These are phyloP conservation scores for Eurypyga helias DNA, from an alignment of 2,113 vertebrate genomes.

Conservation along the genomic window DNA sequence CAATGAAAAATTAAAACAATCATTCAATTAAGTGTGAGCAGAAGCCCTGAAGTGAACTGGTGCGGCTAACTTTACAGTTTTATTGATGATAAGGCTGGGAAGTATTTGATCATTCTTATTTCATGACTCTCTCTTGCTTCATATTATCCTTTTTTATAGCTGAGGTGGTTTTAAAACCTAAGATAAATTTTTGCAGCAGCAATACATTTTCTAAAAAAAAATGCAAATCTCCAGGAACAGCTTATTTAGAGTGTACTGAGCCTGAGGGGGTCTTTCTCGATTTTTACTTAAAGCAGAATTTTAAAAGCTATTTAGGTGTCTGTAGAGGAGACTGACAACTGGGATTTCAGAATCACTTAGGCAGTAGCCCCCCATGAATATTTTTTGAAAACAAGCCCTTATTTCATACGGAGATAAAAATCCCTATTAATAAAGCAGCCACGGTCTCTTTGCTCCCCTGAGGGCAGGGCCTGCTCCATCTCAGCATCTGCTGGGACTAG, in stretches of 20 bases:
- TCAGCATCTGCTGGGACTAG: not conserved
- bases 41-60: conserved; percentile 54
- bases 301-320: not conserved
- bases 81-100: conserved; percentile 50
- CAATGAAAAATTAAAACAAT: conserved; percentile 71
- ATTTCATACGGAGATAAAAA: not conserved
- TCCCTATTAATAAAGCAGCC: not conserved
- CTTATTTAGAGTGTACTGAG: not conserved
- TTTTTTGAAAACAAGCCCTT: not conserved
- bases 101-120: conserved; percentile 53
- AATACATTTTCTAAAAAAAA: not conserved
- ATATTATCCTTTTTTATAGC: conserved; percentile 36
- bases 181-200: not conserved
- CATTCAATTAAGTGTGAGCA: conserved; percentile 63
- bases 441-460: not conserved
- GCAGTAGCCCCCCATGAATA: not conserved
- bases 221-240: not conserved
- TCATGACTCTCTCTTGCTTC: conserved; percentile 25
- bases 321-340: not conserved
- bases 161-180: not conserved
- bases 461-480: not conserved
- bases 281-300: not conserved
- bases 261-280: not conserved
- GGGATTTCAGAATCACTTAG: not conserved
- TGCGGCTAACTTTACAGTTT: conserved; percentile 42